Percentiles rank a stretch among this genome's conserved stretches.
These are phyloP conservation scores for Argyrosomus japonicus DNA, from an alignment of 2,113 vertebrate genomes.

Conservation along the genomic window DNA sequence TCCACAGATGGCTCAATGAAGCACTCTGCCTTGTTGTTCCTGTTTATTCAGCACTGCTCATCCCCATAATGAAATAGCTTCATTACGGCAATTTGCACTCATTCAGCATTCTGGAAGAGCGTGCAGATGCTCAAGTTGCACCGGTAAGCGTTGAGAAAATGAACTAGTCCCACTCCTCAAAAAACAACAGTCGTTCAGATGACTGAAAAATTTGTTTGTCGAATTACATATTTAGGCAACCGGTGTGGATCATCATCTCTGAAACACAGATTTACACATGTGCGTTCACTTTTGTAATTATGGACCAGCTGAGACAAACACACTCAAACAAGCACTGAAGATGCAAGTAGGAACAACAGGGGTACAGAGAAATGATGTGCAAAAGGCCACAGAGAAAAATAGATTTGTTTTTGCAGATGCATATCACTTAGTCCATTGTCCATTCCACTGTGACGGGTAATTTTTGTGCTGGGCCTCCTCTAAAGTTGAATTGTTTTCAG, in stretches of 20 bases:
- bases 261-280: not conserved
- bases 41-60: slow-evolving; percentile 82
- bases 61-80: slow-evolving; percentile 81
- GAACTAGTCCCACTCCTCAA: slow-evolving; percentile 32
- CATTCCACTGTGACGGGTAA: not conserved
- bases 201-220: slow-evolving; percentile 26
- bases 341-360: not conserved
- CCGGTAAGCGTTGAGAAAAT: slow-evolving; percentile 62
- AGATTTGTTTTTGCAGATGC: not conserved
- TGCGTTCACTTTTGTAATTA: not conserved
- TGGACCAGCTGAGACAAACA: not conserved
- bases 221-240: slow-evolving; percentile 33
- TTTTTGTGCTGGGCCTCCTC: not conserved
- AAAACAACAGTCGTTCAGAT: slow-evolving; percentile 29
- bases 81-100: slow-evolving; percentile 80
- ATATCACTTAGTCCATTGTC: not conserved
- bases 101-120: slow-evolving; percentile 70
- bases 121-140: slow-evolving; percentile 76
- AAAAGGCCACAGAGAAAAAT: not conserved
- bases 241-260: not conserved
- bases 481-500: not conserved
- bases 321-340: not conserved
- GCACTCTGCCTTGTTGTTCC: slow-evolving; percentile 76
- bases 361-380: not conserved
- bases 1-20: slow-evolving; percentile 80